Evolutionary conservation across 2,888 invertebrate genomes (phyloP).

Genomic region (Acronicta alni): DNA sequence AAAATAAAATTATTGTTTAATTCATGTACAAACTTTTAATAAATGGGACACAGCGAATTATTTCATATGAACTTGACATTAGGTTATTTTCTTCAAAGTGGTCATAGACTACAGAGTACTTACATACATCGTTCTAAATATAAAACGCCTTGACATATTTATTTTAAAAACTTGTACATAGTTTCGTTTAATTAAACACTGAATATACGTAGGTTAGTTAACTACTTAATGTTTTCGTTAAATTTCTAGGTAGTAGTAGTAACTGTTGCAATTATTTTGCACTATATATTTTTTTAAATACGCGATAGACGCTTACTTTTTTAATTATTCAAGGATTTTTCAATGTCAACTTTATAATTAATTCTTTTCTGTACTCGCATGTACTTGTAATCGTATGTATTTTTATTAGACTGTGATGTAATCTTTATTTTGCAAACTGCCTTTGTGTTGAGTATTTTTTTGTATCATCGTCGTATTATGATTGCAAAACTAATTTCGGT

Average conservation of each 20-base stretch:
- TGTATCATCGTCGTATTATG: constrained; percentile 3
- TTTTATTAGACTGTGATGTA: constrained; percentile 24
- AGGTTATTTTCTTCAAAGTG: constrained; percentile 56
- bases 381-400: constrained; percentile 11
- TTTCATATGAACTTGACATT: constrained; percentile 56
- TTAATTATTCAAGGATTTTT: not conserved
- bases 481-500: constrained; percentile 22
- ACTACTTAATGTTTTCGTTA: not conserved
- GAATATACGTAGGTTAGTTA: not conserved
- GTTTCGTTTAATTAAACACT: not conserved
- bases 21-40: too few species aligned
- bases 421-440: constrained; percentile 28
- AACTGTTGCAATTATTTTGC: too few species aligned
- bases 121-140: constrained; percentile 15
- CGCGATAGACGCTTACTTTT: not conserved
- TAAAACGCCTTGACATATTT: constrained; percentile 31
- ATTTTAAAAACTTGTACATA: constrained; percentile 6
- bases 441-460: constrained; percentile 12
- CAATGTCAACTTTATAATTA: not conserved
- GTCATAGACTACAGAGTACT: constrained; percentile 5
- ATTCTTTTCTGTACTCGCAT: not conserved
- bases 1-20: too few species aligned
- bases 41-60: constrained; percentile 26
- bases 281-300: not conserved
- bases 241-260: too few species aligned